Conservation (phyloP, 2,888 invertebrate genomes). For the Ornithoptera priamus region DNA sequence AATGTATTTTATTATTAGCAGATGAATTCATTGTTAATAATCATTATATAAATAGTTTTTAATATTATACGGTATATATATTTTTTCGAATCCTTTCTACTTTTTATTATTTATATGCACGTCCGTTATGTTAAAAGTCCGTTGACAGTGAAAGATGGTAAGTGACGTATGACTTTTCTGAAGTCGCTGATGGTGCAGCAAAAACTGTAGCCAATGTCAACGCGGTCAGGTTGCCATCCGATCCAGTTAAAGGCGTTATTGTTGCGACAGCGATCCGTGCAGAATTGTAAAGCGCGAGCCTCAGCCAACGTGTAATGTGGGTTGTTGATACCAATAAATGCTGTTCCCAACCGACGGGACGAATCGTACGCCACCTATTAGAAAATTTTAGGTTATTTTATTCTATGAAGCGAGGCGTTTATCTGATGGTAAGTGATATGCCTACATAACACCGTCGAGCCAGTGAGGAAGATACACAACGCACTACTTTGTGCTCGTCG, state of each 20-base stretch:
- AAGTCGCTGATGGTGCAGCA: slow-evolving; percentile 82
- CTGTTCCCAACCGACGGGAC: slow-evolving; percentile 71
- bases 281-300: slow-evolving; percentile 67
- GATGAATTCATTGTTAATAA: neutral
- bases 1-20: too few relatives aligned
- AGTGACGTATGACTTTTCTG: slow-evolving; percentile 68
- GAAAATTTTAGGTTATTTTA: neutral
- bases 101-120: neutral
- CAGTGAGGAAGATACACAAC: too few relatives aligned
- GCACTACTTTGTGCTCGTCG: too few relatives aligned
- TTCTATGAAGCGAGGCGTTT: too few relatives aligned
- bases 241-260: slow-evolving; percentile 82
- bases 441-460: too few relatives aligned
- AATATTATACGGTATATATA: neutral
- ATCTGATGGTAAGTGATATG: too few relatives aligned
- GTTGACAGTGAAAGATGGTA: slow-evolving; percentile 74
- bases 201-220: slow-evolving; percentile 80
- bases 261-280: slow-evolving; percentile 74
- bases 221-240: slow-evolving; percentile 73
- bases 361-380: slow-evolving; percentile 76
- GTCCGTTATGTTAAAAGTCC: slow-evolving; percentile 53
- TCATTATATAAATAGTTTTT: neutral
- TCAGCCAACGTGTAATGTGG: slow-evolving; percentile 73
- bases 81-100: neutral
- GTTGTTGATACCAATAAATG: slow-evolving; percentile 82